A percentile compares a stretch with the other conserved stretches of the same genome.
phyloP scores from a whole-genome alignment of 2,797 vertebrate genomes.

The Babyrousa celebensis region DNA sequence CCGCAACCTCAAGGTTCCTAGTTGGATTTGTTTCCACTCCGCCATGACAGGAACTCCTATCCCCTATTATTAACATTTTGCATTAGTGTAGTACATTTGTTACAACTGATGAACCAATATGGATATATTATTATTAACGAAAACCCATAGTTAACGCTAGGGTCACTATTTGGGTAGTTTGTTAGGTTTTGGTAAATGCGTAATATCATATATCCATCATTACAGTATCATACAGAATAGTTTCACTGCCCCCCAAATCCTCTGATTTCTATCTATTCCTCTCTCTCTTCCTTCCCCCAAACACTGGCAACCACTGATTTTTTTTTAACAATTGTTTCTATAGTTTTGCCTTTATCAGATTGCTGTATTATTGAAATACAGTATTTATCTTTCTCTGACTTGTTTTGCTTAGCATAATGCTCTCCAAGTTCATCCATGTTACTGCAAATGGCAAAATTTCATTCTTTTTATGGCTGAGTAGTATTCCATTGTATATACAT shows the following conservation, averaged over 20 bases:
- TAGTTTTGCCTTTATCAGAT: constrained; percentile 19
- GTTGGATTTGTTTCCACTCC: too few relatives aligned
- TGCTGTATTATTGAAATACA: neutral
- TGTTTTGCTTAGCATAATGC: neutral
- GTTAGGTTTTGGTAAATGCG: neutral
- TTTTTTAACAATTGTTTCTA: neutral
- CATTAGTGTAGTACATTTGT: neutral
- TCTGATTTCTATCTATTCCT: neutral
- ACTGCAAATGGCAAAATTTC: neutral
- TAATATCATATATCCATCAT: neutral
- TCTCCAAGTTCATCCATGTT: neutral
- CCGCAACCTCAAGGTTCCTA: neutral
- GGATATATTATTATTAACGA: neutral
- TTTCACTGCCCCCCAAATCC: neutral
- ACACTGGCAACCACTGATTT: neutral
- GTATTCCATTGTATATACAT: neutral
- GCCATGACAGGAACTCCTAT: too few relatives aligned
- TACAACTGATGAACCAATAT: neutral
- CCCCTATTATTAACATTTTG: neutral
- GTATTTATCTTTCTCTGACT: neutral
- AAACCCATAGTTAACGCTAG: neutral
- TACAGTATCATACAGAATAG: neutral
- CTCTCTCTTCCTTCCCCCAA: neutral
- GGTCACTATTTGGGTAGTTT: neutral
- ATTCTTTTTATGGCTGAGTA: neutral